Percentiles rank a stretch among this genome's conserved stretches.
Evolutionary conservation across 2,113 vertebrate genomes (phyloP).

Genomic region (Falco punctatus): DNA sequence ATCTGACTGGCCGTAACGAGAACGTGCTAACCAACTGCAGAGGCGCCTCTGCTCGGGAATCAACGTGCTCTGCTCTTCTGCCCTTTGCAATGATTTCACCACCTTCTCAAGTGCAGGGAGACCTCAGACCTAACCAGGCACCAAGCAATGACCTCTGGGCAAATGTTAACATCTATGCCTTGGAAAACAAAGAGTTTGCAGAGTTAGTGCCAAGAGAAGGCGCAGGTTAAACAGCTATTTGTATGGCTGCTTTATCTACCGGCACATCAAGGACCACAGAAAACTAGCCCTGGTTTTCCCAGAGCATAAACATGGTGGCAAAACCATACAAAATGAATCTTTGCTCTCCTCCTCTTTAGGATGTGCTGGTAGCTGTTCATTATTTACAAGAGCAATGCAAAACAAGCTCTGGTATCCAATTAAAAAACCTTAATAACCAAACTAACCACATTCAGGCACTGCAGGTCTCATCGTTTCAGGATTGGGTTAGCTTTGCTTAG

Average conservation of each 20-base stretch:
- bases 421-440: not conserved
- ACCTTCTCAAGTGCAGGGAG: not conserved
- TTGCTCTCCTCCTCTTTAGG: not conserved
- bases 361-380: not conserved
- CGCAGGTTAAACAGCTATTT: fast-evolving
- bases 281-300: not conserved
- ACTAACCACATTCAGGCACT: not conserved
- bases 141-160: not conserved
- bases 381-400: not conserved
- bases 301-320: not conserved
- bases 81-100: not conserved
- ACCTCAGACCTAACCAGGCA: not conserved
- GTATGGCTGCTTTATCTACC: not conserved
- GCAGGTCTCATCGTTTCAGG: not conserved
- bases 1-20: not conserved
- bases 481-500: not conserved
- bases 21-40: fast-evolving
- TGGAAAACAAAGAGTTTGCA: not conserved
- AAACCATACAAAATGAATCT: not conserved
- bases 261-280: not conserved
- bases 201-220: not conserved
- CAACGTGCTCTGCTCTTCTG: fast-evolving
- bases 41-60: fast-evolving
- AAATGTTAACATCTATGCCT: not conserved
- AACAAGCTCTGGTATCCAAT: not conserved